A percentile compares a stretch with the other conserved stretches of the same genome.
Evolutionary conservation across 2,113 vertebrate species (phyloP).

Genomic region (Heterotis niloticus): DNA sequence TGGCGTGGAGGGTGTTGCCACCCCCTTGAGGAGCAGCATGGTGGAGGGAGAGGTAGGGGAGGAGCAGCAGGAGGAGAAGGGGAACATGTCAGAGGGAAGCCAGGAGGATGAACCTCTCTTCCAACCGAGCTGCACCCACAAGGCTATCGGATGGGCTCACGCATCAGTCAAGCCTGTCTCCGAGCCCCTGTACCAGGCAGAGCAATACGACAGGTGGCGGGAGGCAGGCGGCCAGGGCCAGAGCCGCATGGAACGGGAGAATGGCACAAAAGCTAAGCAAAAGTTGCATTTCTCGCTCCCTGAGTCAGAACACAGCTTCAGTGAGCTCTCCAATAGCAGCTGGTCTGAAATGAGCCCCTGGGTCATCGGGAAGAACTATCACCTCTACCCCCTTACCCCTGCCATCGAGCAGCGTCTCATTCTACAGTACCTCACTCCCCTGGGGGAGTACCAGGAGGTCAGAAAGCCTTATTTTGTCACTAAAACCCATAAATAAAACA

Average conservation of each 20-base stretch:
- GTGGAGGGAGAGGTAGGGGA: conserved; percentile 49
- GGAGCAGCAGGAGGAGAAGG: conserved; percentile 45
- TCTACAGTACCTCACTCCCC: conserved; percentile 91
- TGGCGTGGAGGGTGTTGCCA: conserved; percentile 61
- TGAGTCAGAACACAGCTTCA: conserved; percentile 82
- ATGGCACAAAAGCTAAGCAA: conserved; percentile 79
- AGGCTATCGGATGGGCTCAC: conserved; percentile 64
- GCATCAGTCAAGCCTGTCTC: conserved; percentile 71
- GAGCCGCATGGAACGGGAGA: conserved; percentile 58
- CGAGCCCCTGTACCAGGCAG: conserved; percentile 63
- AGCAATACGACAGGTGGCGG: conserved; percentile 39
- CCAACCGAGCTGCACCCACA: conserved; percentile 65
- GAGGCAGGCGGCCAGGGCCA: conserved; percentile 59
- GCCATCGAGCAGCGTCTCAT: conserved; percentile 95
- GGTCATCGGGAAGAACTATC: conserved; percentile 98
- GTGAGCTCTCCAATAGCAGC: conserved; percentile 97
- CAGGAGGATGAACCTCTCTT: conserved; percentile 35
- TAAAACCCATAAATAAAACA: too few species aligned
- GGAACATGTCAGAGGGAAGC: not conserved
- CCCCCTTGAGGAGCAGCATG: conserved; percentile 30
- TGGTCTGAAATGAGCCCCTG: conserved; percentile 98
- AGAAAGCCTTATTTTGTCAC: conserved; percentile 23
- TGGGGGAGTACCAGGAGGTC: conserved; percentile 98
- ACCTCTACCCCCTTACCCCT: conserved; percentile 86
- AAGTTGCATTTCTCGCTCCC: conserved; percentile 83